These are phyloP conservation scores for Ctenoplectra terminalis DNA, from an alignment of 1,140 invertebrate genomes.

Conservation along the genomic window DNA sequence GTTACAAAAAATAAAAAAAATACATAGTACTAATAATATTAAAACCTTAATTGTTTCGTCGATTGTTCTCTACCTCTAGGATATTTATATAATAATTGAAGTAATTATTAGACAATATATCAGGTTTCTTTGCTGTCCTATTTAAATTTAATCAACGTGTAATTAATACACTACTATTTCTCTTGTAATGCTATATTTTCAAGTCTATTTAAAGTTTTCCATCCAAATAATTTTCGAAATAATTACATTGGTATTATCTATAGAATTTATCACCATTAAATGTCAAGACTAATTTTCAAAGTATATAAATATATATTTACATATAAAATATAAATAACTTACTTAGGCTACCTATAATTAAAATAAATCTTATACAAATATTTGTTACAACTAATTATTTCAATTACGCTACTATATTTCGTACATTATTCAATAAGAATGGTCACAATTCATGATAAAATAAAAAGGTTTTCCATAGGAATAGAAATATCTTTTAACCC, in stretches of 20 bases:
- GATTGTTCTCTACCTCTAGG: neutral
- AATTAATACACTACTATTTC: constrained; percentile 17
- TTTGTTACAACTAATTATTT: constrained; percentile 21
- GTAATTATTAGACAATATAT: neutral
- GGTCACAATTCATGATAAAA: constrained; percentile 5
- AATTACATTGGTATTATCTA: constrained; percentile 3
- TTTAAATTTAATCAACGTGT: constrained; percentile 1
- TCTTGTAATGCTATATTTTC: neutral
- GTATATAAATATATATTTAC: constrained; percentile 53
- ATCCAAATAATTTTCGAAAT: constrained; percentile 2
- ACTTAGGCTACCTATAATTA: constrained; percentile 37
- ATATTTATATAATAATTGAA: neutral
- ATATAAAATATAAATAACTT: constrained; percentile 57
- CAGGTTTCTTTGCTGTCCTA: neutral
- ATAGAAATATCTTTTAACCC: constrained; percentile 1
- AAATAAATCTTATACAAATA: constrained; percentile 41
- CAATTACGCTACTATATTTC: constrained; percentile 9
- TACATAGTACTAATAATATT: constrained; percentile 27
- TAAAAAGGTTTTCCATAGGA: neutral
- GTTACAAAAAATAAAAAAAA: constrained; percentile 30
- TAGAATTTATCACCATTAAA: constrained; percentile 33
- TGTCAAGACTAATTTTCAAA: constrained; percentile 47
- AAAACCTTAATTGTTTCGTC: constrained; percentile 15
- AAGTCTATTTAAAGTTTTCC: neutral
- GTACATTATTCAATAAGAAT: constrained; percentile 20